These are phyloP conservation scores for Microplitis manilae DNA, from an alignment of 2,888 invertebrate genomes.

Conservation along the genomic window DNA sequence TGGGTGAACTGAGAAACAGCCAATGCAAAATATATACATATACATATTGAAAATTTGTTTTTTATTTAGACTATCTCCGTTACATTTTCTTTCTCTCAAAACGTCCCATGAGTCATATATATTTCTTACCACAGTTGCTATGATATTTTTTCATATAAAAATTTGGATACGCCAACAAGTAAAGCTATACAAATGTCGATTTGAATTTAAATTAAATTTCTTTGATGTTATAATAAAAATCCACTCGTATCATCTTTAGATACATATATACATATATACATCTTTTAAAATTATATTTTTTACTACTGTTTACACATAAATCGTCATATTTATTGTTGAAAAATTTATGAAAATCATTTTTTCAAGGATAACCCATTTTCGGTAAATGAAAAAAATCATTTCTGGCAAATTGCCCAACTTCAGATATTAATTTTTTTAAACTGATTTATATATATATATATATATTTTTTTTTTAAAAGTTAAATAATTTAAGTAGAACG, in stretches of 20 bases:
- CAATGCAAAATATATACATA: conserved; percentile 45
- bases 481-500: too few relatives aligned
- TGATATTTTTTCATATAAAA: conserved; percentile 1
- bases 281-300: not conserved
- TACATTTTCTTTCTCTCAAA: not conserved
- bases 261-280: not conserved
- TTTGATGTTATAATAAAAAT: not conserved
- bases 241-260: not conserved
- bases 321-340: too few relatives aligned
- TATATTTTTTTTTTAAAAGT: too few relatives aligned
- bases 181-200: not conserved
- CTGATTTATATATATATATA: too few relatives aligned
- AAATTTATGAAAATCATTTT: too few relatives aligned
- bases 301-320: too few relatives aligned
- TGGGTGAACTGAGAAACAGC: conserved; percentile 39
- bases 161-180: not conserved
- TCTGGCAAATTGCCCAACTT: too few relatives aligned
- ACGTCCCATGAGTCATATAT: conserved; percentile 4
- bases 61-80: conserved; percentile 18
- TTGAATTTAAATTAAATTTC: conserved; percentile 14
- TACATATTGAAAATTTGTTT: not conserved
- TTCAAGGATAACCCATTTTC: too few relatives aligned
- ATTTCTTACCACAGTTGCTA: conserved; percentile 6
- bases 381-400: too few relatives aligned
- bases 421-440: too few relatives aligned